Evolutionary conservation across 2,888 invertebrate genomes (phyloP).

Genomic region (Tethea ocularis): DNA sequence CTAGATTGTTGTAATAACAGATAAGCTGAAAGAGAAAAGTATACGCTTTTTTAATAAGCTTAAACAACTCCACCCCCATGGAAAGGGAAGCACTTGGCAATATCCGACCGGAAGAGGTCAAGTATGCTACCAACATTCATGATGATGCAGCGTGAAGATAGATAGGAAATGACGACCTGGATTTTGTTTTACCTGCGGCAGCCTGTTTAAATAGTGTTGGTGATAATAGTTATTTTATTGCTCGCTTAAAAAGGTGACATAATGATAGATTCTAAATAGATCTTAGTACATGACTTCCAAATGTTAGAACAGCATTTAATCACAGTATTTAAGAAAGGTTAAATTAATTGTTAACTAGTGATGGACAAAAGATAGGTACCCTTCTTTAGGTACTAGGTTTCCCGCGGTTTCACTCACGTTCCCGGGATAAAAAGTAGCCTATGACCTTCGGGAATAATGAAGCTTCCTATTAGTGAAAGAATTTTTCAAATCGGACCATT

Average conservation of each 20-base stretch:
- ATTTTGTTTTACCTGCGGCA: constrained; percentile 29
- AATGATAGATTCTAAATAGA: background rate
- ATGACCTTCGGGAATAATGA: no score
- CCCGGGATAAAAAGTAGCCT: no score
- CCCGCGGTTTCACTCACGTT: no score
- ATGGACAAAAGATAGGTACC: no score
- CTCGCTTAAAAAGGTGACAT: background rate
- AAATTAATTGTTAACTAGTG: no score
- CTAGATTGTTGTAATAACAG: constrained; percentile 8
- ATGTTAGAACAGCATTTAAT: background rate
- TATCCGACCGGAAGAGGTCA: constrained; percentile 62
- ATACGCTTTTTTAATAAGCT: background rate
- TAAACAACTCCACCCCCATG: constrained; percentile 29
- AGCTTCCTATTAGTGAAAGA: no score
- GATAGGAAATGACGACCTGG: constrained; percentile 58
- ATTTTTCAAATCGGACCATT: no score
- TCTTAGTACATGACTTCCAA: background rate
- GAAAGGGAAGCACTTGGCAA: constrained; percentile 52
- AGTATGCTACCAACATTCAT: constrained; percentile 41
- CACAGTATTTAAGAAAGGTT: background rate
- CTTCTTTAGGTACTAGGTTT: no score
- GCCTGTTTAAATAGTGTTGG: background rate
- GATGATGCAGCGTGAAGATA: constrained; percentile 51
- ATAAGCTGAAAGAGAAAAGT: background rate
- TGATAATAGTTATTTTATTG: background rate